A percentile compares a stretch with the other conserved stretches of the same genome.
These are phyloP conservation scores for Epinotia nisella DNA, from an alignment of 2,888 invertebrate species.

Conservation along the genomic window DNA sequence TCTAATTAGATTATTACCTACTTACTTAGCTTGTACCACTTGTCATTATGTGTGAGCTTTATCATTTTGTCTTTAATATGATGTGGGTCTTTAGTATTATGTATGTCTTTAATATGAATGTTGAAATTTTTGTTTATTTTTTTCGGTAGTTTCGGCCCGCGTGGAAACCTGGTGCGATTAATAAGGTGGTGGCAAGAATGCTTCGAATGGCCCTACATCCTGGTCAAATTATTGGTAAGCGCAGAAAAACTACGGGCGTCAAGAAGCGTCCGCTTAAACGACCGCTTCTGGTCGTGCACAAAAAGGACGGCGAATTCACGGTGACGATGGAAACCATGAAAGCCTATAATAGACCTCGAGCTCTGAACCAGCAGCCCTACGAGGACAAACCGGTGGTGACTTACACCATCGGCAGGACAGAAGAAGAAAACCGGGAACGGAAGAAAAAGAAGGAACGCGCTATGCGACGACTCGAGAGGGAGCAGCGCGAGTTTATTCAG, in stretches of 20 bases:
- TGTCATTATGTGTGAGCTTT: too few relatives aligned
- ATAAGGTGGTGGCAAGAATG: slow-evolving; percentile 71
- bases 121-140: slow-evolving; percentile 45
- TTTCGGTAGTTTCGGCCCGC: slow-evolving; percentile 73
- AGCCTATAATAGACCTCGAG: slow-evolving; percentile 64
- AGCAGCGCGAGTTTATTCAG: slow-evolving; percentile 73
- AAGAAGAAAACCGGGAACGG: slow-evolving; percentile 73
- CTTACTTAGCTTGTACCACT: too few relatives aligned
- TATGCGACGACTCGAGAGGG: slow-evolving; percentile 71
- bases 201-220: slow-evolving; percentile 73
- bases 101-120: neutral
- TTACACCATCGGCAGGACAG: slow-evolving; percentile 76
- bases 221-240: slow-evolving; percentile 67
- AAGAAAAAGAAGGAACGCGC: slow-evolving; percentile 69
- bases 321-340: slow-evolving; percentile 81
- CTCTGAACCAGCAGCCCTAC: slow-evolving; percentile 73
- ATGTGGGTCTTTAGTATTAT: too few relatives aligned
- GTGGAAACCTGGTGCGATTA: slow-evolving; percentile 78
- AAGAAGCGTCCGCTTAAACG: slow-evolving; percentile 68
- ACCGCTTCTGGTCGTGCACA: slow-evolving; percentile 72
- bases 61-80: too few relatives aligned
- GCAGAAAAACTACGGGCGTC: slow-evolving; percentile 59
- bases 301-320: slow-evolving; percentile 75
- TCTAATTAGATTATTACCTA: too few relatives aligned
- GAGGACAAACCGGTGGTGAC: slow-evolving; percentile 74